Evolutionary conservation across 2,113 vertebrate species (phyloP).

Genomic region (Accipiter virgatus): DNA sequence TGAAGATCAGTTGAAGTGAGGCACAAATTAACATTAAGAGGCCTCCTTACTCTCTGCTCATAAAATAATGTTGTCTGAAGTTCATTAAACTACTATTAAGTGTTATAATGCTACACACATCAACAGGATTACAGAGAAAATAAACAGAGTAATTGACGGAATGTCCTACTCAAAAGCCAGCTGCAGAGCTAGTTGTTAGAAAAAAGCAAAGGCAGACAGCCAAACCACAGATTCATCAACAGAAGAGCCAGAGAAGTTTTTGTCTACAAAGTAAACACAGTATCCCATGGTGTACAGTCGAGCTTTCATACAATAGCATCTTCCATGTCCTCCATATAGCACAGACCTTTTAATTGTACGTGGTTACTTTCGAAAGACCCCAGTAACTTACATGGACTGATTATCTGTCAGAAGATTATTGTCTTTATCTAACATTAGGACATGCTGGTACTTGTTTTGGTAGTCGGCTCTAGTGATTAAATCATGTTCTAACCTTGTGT

Average conservation of each 20-base stretch:
- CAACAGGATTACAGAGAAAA: constrained; percentile 33
- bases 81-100: constrained; percentile 44
- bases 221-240: constrained; percentile 27
- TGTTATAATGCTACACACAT: neutral
- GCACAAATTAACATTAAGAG: neutral
- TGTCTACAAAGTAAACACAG: neutral
- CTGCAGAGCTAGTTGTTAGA: neutral
- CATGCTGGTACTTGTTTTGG: neutral
- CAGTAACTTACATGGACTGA: neutral
- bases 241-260: neutral
- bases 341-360: neutral
- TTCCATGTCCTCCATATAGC: neutral
- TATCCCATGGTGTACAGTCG: fast-evolving
- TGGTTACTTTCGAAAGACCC: neutral
- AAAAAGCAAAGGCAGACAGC: neutral
- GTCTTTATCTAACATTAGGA: neutral
- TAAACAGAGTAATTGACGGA: constrained; percentile 15
- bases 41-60: neutral
- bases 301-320: neutral
- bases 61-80: constrained; percentile 7
- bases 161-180: neutral
- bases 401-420: neutral
- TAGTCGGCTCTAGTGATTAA: neutral
- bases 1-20: neutral
- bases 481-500: neutral